Evolutionary conservation across 2,797 vertebrate species (phyloP), one percentile per base, ranked within the genome.

Genomic region (Poeciliopsis infans): DNA sequence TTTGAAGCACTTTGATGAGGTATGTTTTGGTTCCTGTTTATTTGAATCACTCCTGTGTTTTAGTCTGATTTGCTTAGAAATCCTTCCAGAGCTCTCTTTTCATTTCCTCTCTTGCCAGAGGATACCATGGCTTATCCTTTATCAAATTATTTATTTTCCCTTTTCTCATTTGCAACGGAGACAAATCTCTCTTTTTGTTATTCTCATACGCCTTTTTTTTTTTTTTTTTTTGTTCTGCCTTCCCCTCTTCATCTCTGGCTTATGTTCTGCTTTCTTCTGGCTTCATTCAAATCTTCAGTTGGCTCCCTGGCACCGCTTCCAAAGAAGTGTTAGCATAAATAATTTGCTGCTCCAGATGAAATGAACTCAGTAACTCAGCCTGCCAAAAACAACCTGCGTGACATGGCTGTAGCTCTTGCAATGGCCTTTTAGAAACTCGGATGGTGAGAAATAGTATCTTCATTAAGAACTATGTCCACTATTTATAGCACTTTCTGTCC

Each of bases 1-100:
- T 95, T 95, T 99, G 85, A 97, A 95, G 89, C 97, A 99, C 95
- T 99, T 99, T 96, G 97, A 98, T 95, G 96, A 98, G 97, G 98
- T 99, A 95, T 95, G 96, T 96, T 90, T 94, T 90, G 87, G 87
- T 95, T 94, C 90, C 90, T 95, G 94, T 96, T 96, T 95, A 85
- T 95, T 95, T 93, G 86, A 94, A 89, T 94, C 82, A 87, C 85
- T 92, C 94, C 87, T 91, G 77, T 90, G 87, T 92, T 93, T 90
- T 85, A 87, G 81, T 88, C 91, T 93, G 90, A 94, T 93, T 95
- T 94, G 90, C 93, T 95, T 88, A 94, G 93, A 95, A 94, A 93
- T 94, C 91, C 92, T 93, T 94, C 93, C 93, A 93, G 91, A 92
- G 90, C 93, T 84, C 81, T 93, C 89, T 90, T 95, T 94, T 94